Evolutionary conservation across 2,888 invertebrate genomes (phyloP).

Genomic region (Scaptomyza caliginosa): DNA sequence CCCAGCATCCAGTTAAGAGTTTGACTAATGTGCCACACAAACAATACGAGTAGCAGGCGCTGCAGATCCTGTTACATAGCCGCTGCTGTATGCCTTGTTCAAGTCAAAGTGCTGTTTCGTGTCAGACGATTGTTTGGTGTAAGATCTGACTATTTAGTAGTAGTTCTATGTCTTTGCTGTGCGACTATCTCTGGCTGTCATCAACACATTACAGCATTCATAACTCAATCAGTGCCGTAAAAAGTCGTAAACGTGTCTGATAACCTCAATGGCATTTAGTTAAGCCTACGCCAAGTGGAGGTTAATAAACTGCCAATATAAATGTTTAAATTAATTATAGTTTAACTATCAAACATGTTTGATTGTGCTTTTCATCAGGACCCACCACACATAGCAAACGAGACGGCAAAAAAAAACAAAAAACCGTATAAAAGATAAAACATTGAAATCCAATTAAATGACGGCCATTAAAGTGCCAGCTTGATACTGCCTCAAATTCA

Average conservation of each 20-base stretch:
- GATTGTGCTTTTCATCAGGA: slow-evolving; percentile 46
- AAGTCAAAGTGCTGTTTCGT: slow-evolving; percentile 54
- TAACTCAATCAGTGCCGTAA: slow-evolving; percentile 63
- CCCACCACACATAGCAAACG: slow-evolving; percentile 52
- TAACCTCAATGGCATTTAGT: slow-evolving; percentile 10
- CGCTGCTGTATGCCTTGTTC: slow-evolving; percentile 52
- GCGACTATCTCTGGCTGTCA: slow-evolving; percentile 24
- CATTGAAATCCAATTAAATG: slow-evolving; percentile 79
- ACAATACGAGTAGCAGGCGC: slow-evolving; percentile 15
- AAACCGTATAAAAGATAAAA: slow-evolving; percentile 48
- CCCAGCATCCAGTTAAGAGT: slow-evolving; percentile 46
- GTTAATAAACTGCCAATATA: slow-evolving; percentile 74
- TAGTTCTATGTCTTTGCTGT: background rate
- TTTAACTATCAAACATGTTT: slow-evolving; percentile 60
- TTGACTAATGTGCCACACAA: slow-evolving; percentile 60
- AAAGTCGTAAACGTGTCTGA: slow-evolving; percentile 41
- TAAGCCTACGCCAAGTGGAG: slow-evolving; percentile 26
- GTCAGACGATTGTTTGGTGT: slow-evolving; percentile 27
- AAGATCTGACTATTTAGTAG: slow-evolving; percentile 34
- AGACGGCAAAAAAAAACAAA: too few species aligned
- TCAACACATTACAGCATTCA: slow-evolving; percentile 48
- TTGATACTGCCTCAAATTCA: slow-evolving; percentile 69
- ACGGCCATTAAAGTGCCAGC: slow-evolving; percentile 71
- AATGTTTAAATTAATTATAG: slow-evolving; percentile 76
- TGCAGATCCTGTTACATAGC: slow-evolving; percentile 33